Conservation (phyloP, 2,797 vertebrate species). For the Zenarchopterus dispar region DNA sequence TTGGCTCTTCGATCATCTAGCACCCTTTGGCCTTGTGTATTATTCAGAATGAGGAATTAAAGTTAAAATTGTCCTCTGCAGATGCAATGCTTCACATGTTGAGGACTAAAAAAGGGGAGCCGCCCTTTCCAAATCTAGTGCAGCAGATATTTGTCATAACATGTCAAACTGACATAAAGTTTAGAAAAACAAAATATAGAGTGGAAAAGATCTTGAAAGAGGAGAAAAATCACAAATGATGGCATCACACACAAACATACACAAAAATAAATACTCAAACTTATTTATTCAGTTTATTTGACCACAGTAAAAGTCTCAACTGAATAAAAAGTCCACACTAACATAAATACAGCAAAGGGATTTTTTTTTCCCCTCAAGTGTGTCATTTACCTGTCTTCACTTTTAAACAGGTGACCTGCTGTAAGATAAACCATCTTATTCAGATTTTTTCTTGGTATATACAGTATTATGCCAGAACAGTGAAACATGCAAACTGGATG, state of each 20-base stretch:
- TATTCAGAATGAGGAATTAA: slow-evolving; percentile 70
- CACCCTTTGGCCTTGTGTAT: slow-evolving; percentile 64
- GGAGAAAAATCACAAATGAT: slow-evolving; percentile 41
- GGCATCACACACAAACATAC: slow-evolving; percentile 10
- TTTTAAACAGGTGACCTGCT: slow-evolving; percentile 37
- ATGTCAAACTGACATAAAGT: slow-evolving; percentile 34
- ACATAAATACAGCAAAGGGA: slow-evolving; percentile 54
- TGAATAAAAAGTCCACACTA: slow-evolving; percentile 27
- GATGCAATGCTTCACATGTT: slow-evolving; percentile 62
- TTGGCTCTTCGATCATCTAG: slow-evolving; percentile 51
- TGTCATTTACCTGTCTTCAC: slow-evolving; percentile 53
- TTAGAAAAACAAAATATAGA: slow-evolving; percentile 49
- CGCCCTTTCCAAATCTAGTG: slow-evolving; percentile 51
- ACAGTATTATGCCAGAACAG: slow-evolving; percentile 9
- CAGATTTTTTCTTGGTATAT: not conserved
- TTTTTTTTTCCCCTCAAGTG: slow-evolving; percentile 50
- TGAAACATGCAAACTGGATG: slow-evolving; percentile 13
- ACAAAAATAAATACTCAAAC: slow-evolving; percentile 10
- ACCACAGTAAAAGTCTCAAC: slow-evolving; percentile 68
- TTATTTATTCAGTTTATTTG: slow-evolving; percentile 50
- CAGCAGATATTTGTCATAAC: slow-evolving; percentile 34
- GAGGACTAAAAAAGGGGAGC: slow-evolving; percentile 46
- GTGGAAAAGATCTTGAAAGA: slow-evolving; percentile 36
- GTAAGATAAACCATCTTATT: slow-evolving; percentile 44
- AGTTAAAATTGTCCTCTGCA: slow-evolving; percentile 61